phyloP scores from a whole-genome alignment of 2,797 vertebrate genomes.

The Furcifer pardalis region DNA sequence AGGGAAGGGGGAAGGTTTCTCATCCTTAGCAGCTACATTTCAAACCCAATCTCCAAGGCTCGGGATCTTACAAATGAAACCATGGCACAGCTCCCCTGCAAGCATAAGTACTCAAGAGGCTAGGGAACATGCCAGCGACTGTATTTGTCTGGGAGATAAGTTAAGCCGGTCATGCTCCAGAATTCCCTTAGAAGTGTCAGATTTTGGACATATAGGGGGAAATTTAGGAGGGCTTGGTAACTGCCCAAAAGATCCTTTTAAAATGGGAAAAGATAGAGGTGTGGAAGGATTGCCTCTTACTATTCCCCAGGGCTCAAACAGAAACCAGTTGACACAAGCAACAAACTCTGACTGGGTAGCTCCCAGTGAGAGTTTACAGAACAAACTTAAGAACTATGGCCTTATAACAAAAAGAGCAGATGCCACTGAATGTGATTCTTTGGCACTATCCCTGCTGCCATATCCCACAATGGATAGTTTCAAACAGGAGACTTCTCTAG shows the following conservation, averaged over 20 bases:
- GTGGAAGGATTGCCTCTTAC: slow-evolving; percentile 10
- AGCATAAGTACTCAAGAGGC: slow-evolving; percentile 53
- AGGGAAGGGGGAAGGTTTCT: slow-evolving; percentile 23
- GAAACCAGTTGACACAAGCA: slow-evolving; percentile 5
- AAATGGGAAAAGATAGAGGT: slow-evolving; percentile 2
- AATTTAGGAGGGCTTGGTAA: slow-evolving; percentile 19
- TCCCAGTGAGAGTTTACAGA: background rate
- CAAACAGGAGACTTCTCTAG: slow-evolving; percentile 36
- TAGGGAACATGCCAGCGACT: slow-evolving; percentile 25
- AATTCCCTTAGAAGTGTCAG: slow-evolving; percentile 54
- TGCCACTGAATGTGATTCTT: slow-evolving; percentile 28
- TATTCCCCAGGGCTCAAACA: slow-evolving; percentile 21
- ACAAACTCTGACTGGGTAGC: slow-evolving; percentile 6
- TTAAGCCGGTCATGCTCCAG: slow-evolving; percentile 62
- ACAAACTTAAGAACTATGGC: background rate
- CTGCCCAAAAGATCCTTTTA: slow-evolving; percentile 27
- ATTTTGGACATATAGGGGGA: slow-evolving; percentile 36
- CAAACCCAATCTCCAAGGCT: slow-evolving; percentile 17
- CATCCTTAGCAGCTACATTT: slow-evolving; percentile 33
- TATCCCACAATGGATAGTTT: slow-evolving; percentile 37
- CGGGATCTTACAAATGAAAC: slow-evolving; percentile 49
- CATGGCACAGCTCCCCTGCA: slow-evolving; percentile 67
- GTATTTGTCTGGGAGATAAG: slow-evolving; percentile 33
- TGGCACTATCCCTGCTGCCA: slow-evolving; percentile 5
- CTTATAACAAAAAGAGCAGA: slow-evolving; percentile 42